Conservation (phyloP, 92 coral and sea anemone genomes). For the Phenganax marumi region DNA sequence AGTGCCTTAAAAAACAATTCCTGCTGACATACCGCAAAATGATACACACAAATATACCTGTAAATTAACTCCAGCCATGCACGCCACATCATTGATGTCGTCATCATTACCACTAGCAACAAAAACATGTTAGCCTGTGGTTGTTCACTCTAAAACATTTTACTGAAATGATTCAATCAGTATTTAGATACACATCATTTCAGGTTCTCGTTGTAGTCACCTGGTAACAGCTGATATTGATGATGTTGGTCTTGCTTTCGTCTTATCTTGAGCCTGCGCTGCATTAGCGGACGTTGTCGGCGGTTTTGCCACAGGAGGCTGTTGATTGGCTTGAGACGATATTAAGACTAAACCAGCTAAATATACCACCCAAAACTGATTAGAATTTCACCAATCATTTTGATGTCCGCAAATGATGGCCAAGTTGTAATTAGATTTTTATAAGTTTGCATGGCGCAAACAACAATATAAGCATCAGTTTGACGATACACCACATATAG, state of each 20-base stretch:
- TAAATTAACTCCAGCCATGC: slow-evolving; percentile 98
- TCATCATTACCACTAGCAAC: slow-evolving; percentile 93
- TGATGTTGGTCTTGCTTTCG: slow-evolving; percentile 73
- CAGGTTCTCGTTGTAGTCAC: background rate
- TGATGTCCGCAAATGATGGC: too few species aligned
- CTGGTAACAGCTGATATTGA: slow-evolving; percentile 59
- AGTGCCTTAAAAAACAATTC: background rate
- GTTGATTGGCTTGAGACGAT: slow-evolving; percentile 28
- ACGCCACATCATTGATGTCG: slow-evolving; percentile 98
- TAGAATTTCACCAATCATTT: too few species aligned
- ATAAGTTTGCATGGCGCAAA: too few species aligned
- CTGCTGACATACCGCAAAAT: background rate
- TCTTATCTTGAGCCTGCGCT: slow-evolving; percentile 67
- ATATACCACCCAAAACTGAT: too few species aligned
- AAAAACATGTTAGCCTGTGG: background rate
- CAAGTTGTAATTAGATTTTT: too few species aligned
- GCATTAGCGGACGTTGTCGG: slow-evolving; percentile 42
- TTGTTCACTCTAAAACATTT: background rate
- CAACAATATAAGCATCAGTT: too few species aligned
- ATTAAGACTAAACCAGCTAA: slow-evolving; percentile 25
- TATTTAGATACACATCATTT: background rate
- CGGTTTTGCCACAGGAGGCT: slow-evolving; percentile 30
- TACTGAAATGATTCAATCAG: too few species aligned
- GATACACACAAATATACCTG: slow-evolving; percentile 61
- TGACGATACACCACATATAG: too few species aligned